Conservation (phyloP, 2,888 invertebrate genomes). For the Carabus problematicus region DNA sequence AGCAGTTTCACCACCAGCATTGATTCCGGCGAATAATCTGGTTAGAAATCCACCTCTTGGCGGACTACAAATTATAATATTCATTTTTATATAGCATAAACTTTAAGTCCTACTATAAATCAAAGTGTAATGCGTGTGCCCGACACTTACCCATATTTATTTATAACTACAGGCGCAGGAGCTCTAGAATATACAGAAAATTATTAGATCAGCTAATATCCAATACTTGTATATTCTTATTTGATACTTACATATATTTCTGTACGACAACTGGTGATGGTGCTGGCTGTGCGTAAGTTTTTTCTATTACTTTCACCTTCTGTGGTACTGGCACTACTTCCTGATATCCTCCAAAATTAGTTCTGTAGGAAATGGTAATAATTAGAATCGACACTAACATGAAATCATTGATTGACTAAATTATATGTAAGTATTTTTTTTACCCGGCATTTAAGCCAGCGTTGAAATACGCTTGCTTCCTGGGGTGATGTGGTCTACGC, state of each 20-base stretch:
- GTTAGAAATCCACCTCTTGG: constrained; percentile 4
- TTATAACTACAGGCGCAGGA: background rate
- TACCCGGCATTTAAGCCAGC: constrained; percentile 5
- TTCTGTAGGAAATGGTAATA: constrained; percentile 4
- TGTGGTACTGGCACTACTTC: constrained; percentile 15
- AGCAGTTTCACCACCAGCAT: constrained; percentile 26
- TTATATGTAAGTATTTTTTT: background rate
- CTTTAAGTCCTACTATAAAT: background rate
- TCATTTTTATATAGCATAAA: too few relatives aligned
- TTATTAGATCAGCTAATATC: background rate
- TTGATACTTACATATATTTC: constrained; percentile 7
- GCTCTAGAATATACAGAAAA: background rate
- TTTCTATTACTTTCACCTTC: constrained; percentile 14
- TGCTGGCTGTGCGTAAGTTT: constrained; percentile 2
- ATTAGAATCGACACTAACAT: background rate
- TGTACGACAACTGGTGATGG: constrained; percentile 20
- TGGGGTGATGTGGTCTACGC: constrained; percentile 4
- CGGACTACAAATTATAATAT: background rate
- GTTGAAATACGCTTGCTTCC: constrained; percentile 10
- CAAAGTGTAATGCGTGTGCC: background rate
- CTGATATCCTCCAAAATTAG: background rate
- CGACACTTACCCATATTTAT: background rate
- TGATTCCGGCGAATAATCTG: background rate
- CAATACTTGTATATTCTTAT: background rate
- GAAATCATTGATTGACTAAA: background rate